A percentile compares a stretch with the other conserved stretches of the same genome.
Evolutionary conservation across 2,888 invertebrate genomes (phyloP).

Genomic region (Callimorpha dominula): DNA sequence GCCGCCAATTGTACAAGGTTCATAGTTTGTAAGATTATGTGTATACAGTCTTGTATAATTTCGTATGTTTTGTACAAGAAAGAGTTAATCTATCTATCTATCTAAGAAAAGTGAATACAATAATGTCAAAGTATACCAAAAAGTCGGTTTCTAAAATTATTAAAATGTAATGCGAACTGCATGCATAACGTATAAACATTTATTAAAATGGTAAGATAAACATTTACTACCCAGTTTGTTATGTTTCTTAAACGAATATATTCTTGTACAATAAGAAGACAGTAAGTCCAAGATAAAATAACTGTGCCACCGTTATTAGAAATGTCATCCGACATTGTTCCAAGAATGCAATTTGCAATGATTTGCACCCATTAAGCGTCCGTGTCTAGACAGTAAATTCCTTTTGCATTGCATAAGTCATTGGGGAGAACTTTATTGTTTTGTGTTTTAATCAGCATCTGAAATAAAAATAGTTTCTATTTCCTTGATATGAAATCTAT

Average conservation of each 20-base stretch:
- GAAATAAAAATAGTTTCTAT: slow-evolving; percentile 14
- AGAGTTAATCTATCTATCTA: too few relatives aligned
- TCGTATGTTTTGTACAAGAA: too few relatives aligned
- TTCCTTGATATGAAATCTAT: background rate
- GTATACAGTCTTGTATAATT: too few relatives aligned
- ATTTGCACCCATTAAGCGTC: slow-evolving; percentile 79
- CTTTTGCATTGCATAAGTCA: slow-evolving; percentile 74
- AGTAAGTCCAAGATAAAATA: slow-evolving; percentile 30
- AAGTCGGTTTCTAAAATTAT: background rate
- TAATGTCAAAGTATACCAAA: background rate
- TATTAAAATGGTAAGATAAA: background rate
- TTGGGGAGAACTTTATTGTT: slow-evolving; percentile 58
- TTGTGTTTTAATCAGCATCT: slow-evolving; percentile 30
- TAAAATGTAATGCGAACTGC: background rate
- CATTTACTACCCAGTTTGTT: background rate
- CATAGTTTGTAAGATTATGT: too few relatives aligned
- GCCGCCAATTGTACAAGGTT: too few relatives aligned
- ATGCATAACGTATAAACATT: background rate
- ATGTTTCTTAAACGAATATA: background rate
- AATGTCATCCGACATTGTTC: slow-evolving; percentile 65
- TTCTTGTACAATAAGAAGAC: slow-evolving; percentile 17
- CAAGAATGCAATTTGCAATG: slow-evolving; percentile 79
- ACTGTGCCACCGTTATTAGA: slow-evolving; percentile 61
- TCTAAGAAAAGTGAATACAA: too few relatives aligned
- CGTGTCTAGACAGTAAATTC: slow-evolving; percentile 76